Percentiles rank a stretch among this genome's conserved stretches.
phyloP scores from a whole-genome alignment of 2,888 invertebrate species.

The Orgyia antiqua region DNA sequence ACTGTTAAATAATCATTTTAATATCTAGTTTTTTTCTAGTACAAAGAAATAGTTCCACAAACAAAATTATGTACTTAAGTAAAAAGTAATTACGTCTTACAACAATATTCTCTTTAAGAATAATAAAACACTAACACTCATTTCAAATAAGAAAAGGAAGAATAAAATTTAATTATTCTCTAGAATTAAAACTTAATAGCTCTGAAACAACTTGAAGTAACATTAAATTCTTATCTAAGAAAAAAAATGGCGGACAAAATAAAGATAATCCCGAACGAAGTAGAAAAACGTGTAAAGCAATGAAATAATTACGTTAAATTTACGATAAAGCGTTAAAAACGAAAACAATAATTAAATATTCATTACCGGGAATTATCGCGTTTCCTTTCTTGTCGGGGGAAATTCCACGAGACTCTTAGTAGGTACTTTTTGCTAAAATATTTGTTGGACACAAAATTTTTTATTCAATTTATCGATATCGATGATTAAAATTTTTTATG shows the following conservation, averaged over 20 bases:
- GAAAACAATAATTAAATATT: conserved; percentile 69
- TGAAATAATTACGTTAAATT: conserved; percentile 57
- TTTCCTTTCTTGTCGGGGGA: conserved; percentile 38
- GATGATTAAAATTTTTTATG: conserved; percentile 16
- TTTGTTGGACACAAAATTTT: too few relatives aligned
- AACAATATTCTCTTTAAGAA: background rate
- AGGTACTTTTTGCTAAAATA: conserved; percentile 33
- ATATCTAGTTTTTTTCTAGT: too few relatives aligned
- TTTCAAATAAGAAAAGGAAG: conserved; percentile 7
- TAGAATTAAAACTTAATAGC: conserved; percentile 3
- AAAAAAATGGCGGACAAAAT: conserved; percentile 13
- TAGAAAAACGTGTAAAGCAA: conserved; percentile 55
- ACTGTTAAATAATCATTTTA: too few relatives aligned
- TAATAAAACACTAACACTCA: background rate
- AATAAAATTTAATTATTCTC: conserved; percentile 4
- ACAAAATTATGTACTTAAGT: too few relatives aligned
- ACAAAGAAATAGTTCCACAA: too few relatives aligned
- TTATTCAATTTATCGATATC: conserved; percentile 30
- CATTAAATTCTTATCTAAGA: conserved; percentile 17
- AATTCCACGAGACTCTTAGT: conserved; percentile 36
- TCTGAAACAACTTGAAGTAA: conserved; percentile 6
- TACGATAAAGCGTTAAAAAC: conserved; percentile 45
- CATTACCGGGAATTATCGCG: conserved; percentile 61
- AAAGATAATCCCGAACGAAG: conserved; percentile 31
- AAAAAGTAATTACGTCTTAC: background rate